Conservation (phyloP, 2,888 invertebrate species). For the Abscondita cerata region DNA sequence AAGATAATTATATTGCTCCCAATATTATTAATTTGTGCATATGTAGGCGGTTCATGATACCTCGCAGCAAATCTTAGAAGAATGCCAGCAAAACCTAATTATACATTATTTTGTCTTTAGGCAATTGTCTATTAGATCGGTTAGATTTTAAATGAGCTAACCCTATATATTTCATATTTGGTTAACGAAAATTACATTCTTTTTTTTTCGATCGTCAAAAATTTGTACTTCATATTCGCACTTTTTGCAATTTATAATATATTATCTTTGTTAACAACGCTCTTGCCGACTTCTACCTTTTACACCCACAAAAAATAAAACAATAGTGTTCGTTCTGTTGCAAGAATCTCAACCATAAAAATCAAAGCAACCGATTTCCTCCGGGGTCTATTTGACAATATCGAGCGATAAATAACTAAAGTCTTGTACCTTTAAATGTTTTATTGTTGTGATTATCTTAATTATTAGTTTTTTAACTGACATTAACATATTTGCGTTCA, state of each 20-base stretch:
- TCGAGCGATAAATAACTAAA: constrained; percentile 53
- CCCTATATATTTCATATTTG: constrained; percentile 1
- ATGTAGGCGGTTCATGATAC: constrained; percentile 17
- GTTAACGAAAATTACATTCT: neutral
- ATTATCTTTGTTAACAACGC: constrained; percentile 26
- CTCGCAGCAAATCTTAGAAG: constrained; percentile 15
- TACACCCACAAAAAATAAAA: constrained; percentile 34
- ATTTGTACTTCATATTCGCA: neutral
- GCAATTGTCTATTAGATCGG: constrained; percentile 10
- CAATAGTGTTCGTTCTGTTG: constrained; percentile 27
- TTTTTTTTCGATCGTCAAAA: neutral
- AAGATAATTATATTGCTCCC: constrained; percentile 12
- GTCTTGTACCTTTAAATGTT: constrained; percentile 49
- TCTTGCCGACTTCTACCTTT: constrained; percentile 29
- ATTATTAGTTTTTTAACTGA: constrained; percentile 53
- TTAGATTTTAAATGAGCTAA: neutral
- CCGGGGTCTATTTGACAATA: constrained; percentile 53
- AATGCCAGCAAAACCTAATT: constrained; percentile 14
- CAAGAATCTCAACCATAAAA: constrained; percentile 26
- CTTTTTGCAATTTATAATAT: constrained; percentile 17
- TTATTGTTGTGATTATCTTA: constrained; percentile 57
- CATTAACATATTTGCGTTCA: constrained; percentile 53
- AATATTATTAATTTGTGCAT: constrained; percentile 13
- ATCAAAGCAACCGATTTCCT: constrained; percentile 48
- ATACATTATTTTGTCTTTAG: constrained; percentile 11